These are phyloP conservation scores for Parthenolecanium corni DNA, from an alignment of 2,888 invertebrate genomes.

Conservation along the genomic window DNA sequence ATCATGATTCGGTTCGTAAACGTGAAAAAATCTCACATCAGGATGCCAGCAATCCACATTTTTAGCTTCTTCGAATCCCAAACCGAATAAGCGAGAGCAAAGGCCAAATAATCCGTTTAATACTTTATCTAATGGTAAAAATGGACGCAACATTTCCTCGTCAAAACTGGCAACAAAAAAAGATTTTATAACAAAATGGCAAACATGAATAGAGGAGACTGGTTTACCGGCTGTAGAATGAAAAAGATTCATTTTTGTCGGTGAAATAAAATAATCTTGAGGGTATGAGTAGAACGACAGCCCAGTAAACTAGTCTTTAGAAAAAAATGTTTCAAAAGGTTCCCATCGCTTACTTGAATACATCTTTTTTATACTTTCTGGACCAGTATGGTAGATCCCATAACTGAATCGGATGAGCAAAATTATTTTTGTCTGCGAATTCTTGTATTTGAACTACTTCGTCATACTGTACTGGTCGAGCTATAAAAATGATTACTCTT, in stretches of 20 bases:
- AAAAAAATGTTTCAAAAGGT: not conserved
- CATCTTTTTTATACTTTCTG: conserved; percentile 55
- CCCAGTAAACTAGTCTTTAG: no score
- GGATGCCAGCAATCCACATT: conserved; percentile 69
- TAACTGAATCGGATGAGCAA: conserved; percentile 51
- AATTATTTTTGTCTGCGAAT: conserved; percentile 60
- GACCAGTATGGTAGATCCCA: conserved; percentile 87
- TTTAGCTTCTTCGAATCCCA: conserved; percentile 55
- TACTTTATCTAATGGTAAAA: conserved; percentile 71
- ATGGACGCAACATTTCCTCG: conserved; percentile 60
- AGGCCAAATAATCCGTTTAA: conserved; percentile 65
- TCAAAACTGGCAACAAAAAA: conserved; percentile 44
- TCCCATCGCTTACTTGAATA: conserved; percentile 46
- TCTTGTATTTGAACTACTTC: conserved; percentile 60
- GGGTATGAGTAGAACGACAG: not conserved
- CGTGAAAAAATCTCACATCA: conserved; percentile 69
- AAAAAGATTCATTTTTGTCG: not conserved
- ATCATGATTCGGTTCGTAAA: conserved; percentile 55
- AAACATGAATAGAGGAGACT: no score
- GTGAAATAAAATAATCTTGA: not conserved
- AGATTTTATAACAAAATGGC: conserved; percentile 2
- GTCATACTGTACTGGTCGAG: conserved; percentile 59
- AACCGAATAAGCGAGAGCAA: conserved; percentile 63
- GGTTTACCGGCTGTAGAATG: no score
- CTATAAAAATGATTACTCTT: conserved; percentile 41